These are phyloP conservation scores for Leptinotarsa juncta DNA, from an alignment of 2,888 invertebrate genomes.

Conservation along the genomic window DNA sequence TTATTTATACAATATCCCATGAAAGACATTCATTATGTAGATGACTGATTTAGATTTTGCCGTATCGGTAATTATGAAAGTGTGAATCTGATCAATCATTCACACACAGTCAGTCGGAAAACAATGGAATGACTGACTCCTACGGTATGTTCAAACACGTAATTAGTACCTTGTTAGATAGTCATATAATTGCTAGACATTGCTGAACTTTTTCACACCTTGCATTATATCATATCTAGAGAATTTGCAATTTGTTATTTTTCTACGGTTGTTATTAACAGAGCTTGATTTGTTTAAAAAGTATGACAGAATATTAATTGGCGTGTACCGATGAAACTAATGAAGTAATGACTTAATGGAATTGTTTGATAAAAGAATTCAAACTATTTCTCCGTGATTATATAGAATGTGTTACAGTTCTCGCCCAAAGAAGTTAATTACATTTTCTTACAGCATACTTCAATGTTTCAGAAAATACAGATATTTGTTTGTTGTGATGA, in stretches of 20 bases:
- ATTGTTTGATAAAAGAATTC: background rate
- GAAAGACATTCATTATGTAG: too few species aligned
- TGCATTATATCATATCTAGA: conserved; percentile 9
- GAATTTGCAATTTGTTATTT: conserved; percentile 9
- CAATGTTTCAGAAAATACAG: too few species aligned
- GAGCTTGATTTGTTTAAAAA: background rate
- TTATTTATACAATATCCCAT: too few species aligned
- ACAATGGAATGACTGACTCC: conserved; percentile 32
- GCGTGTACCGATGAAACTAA: background rate
- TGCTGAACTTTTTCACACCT: conserved; percentile 10
- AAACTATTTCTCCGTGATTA: background rate
- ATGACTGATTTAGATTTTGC: background rate
- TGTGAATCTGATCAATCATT: background rate
- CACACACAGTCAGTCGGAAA: conserved; percentile 9
- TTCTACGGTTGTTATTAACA: background rate
- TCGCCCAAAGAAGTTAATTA: background rate
- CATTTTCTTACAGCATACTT: background rate
- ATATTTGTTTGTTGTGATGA: too few species aligned
- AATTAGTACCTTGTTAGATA: conserved; percentile 11
- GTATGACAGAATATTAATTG: background rate
- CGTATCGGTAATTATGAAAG: background rate
- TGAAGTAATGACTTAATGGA: conserved; percentile 1
- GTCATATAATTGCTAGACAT: conserved; percentile 7
- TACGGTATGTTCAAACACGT: conserved; percentile 34
- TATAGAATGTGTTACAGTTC: background rate